Percentiles rank a stretch among this genome's conserved stretches.
Evolutionary conservation across 1,140 invertebrate genomes (phyloP).

Genomic region (Scaptomyza graminum): DNA sequence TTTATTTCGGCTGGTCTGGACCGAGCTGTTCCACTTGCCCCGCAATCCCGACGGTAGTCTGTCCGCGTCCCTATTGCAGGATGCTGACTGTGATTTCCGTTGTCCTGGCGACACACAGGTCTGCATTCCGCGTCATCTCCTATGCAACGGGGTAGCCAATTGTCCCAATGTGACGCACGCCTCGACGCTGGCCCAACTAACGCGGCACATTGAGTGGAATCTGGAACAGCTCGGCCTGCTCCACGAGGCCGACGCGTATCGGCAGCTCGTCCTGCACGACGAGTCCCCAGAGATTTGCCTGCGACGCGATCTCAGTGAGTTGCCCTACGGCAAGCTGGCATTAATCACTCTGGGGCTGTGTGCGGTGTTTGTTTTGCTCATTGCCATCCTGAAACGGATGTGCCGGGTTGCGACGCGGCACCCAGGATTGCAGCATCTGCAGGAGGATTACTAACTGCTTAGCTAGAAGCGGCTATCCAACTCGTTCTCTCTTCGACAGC

Average conservation of each 20-base stretch:
- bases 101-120: constrained; percentile 92
- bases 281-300: constrained; percentile 88
- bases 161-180: constrained; percentile 88
- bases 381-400: constrained; percentile 84
- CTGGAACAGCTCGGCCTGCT: constrained; percentile 85
- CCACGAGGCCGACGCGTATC: constrained; percentile 83
- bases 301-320: constrained; percentile 70
- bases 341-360: constrained; percentile 85
- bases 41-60: constrained; percentile 92
- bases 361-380: constrained; percentile 82
- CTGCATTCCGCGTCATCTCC: constrained; percentile 91
- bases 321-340: constrained; percentile 85
- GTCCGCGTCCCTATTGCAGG: constrained; percentile 88
- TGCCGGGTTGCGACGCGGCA: constrained; percentile 68
- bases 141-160: constrained; percentile 92
- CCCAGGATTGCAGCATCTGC: constrained; percentile 55
- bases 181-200: constrained; percentile 84
- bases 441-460: constrained; percentile 63
- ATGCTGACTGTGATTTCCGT: constrained; percentile 90
- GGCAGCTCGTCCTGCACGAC: constrained; percentile 85
- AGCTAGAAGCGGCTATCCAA: background rate
- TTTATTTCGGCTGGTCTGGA: constrained; percentile 94
- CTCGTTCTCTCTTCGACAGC: background rate
- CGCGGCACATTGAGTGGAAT: constrained; percentile 85
- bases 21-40: constrained; percentile 93